phyloP scores from a whole-genome alignment of 2,113 vertebrate genomes.

The Columba livia region DNA sequence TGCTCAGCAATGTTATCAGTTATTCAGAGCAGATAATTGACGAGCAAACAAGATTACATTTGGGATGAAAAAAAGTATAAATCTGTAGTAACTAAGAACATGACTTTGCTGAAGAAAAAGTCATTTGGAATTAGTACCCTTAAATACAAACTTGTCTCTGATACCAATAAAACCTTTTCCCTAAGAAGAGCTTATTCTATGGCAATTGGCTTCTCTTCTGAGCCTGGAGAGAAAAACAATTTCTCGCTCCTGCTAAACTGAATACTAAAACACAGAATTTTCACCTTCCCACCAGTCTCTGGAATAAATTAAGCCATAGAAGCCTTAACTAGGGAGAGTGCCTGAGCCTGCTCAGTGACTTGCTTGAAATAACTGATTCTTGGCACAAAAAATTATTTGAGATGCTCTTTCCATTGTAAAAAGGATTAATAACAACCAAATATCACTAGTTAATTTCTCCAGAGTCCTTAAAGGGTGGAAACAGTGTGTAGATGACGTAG shows the following conservation, averaged over 20 bases:
- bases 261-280: constrained; percentile 17
- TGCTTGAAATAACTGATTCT: constrained; percentile 61
- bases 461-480: constrained; percentile 44
- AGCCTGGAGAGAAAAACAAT: constrained; percentile 23
- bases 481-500: constrained; percentile 37
- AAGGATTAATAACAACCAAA: constrained; percentile 54
- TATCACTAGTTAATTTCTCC: constrained; percentile 49
- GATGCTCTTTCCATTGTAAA: constrained; percentile 45
- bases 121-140: not conserved
- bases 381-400: constrained; percentile 26
- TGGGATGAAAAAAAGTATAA: not conserved
- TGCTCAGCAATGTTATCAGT: not conserved
- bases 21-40: not conserved
- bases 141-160: not conserved
- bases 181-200: not conserved
- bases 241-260: not conserved
- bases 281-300: constrained; percentile 31
- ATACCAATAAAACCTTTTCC: constrained; percentile 5
- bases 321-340: not conserved
- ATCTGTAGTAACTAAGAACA: not conserved
- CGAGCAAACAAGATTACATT: not conserved
- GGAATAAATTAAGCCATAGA: constrained; percentile 57
- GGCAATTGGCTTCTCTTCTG: not conserved
- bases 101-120: not conserved
- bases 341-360: constrained; percentile 4